A percentile compares a stretch with the other conserved stretches of the same genome.
Evolutionary conservation across 2,888 invertebrate species (phyloP).

Genomic region (Scaptomyza parva): DNA sequence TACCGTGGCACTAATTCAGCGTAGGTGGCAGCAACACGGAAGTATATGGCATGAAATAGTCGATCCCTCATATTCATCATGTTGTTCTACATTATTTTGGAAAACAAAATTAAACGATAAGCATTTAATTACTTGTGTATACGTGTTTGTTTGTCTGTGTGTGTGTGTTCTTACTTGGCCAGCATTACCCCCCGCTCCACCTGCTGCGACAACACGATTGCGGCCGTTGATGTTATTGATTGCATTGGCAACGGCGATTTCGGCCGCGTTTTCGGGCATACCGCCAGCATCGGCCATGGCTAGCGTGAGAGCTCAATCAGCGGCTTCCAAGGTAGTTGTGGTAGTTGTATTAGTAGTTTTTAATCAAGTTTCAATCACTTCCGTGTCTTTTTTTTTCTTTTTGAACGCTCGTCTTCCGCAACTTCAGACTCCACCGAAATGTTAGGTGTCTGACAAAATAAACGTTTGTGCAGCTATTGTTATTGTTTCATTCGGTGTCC

Average conservation of each 20-base stretch:
- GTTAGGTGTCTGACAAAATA: conserved; percentile 33
- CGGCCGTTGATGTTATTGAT: conserved; percentile 79
- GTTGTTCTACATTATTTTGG: conserved; percentile 87
- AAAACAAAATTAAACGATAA: conserved; percentile 23
- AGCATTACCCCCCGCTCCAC: conserved; percentile 52
- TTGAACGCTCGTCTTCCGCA: conserved; percentile 52
- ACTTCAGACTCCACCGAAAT: conserved; percentile 26
- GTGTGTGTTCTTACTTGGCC: conserved; percentile 54
- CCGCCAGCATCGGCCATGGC: conserved; percentile 60
- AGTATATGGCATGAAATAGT: conserved; percentile 97
- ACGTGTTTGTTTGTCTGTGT: neutral
- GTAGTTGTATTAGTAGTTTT: conserved; percentile 18
- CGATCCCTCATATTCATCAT: conserved; percentile 94
- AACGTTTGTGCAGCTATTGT: conserved; percentile 28
- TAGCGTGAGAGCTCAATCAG: conserved; percentile 16
- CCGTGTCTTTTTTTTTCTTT: conserved; percentile 64
- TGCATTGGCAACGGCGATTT: conserved; percentile 71
- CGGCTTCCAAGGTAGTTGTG: conserved; percentile 25
- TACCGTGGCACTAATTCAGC: conserved; percentile 95
- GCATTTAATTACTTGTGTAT: conserved; percentile 9
- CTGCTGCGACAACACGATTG: conserved; percentile 72
- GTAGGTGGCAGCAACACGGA: conserved; percentile 95
- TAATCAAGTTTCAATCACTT: conserved; percentile 58
- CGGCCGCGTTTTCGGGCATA: conserved; percentile 64
- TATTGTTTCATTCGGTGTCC: conserved; percentile 23